These are phyloP conservation scores for Phylloscopus whistleri DNA, from an alignment of 2,113 vertebrate genomes.

Conservation along the genomic window DNA sequence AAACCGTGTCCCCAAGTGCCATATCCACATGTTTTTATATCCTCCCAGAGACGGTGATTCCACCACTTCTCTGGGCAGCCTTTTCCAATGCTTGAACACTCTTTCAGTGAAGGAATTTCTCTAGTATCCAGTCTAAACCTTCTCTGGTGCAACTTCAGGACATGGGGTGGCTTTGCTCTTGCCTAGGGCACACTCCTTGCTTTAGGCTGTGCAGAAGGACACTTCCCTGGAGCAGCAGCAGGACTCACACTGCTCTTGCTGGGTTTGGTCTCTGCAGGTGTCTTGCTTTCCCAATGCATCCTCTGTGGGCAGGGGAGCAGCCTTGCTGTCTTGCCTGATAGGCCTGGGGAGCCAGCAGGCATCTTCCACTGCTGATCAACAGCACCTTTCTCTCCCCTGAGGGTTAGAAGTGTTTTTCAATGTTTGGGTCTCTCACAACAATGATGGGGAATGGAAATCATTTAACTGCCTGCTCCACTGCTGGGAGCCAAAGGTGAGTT, in stretches of 20 bases:
- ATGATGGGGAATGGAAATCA: not conserved
- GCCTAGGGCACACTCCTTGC: not conserved
- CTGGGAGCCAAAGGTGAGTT: not conserved
- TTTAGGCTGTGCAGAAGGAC: not conserved
- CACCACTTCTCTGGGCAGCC: not conserved
- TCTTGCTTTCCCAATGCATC: not conserved
- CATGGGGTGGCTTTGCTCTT: not conserved
- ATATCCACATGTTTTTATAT: not conserved
- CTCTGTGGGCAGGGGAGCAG: not conserved
- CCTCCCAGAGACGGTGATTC: not conserved
- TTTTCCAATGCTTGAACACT: not conserved
- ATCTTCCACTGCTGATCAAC: not conserved
- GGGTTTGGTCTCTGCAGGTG: not conserved
- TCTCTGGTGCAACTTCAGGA: not conserved
- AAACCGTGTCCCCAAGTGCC: not conserved
- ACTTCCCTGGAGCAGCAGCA: rapidly evolving
- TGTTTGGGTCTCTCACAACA: not conserved
- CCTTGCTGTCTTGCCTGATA: not conserved
- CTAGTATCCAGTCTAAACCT: not conserved
- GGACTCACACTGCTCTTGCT: not conserved
- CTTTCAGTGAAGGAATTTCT: not conserved
- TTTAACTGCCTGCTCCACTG: rapidly evolving
- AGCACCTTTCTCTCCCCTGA: not conserved
- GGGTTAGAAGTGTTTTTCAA: not conserved
- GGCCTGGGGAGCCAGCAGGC: not conserved